Conservation (phyloP, 2,888 invertebrate genomes). For the Busseola fusca region DNA sequence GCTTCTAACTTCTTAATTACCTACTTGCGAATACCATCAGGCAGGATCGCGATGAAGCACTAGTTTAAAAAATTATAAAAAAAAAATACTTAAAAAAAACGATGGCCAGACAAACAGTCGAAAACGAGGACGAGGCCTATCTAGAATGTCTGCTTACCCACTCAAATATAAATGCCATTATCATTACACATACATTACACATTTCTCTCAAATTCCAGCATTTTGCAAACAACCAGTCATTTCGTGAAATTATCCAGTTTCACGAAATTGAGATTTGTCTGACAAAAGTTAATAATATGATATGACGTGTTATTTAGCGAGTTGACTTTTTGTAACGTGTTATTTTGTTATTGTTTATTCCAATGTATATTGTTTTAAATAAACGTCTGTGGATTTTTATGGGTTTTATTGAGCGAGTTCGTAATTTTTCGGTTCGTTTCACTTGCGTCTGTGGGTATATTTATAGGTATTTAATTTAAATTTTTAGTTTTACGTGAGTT, state of each 20-base stretch:
- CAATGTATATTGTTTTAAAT: slow-evolving; percentile 63
- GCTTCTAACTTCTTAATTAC: not conserved
- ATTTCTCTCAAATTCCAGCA: slow-evolving; percentile 45
- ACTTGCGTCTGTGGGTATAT: slow-evolving; percentile 6
- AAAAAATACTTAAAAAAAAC: slow-evolving; percentile 1
- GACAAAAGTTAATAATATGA: slow-evolving; percentile 41
- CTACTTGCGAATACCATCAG: too few relatives aligned
- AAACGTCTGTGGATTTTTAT: slow-evolving; percentile 49
- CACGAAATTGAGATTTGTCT: slow-evolving; percentile 28
- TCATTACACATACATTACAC: slow-evolving; percentile 36
- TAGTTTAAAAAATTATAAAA: not conserved
- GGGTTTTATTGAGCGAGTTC: slow-evolving; percentile 43
- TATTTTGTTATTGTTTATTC: slow-evolving; percentile 42
- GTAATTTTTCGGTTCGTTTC: slow-evolving; percentile 33
- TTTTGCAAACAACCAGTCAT: slow-evolving; percentile 40
- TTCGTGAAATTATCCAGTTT: slow-evolving; percentile 43
- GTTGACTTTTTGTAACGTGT: slow-evolving; percentile 33
- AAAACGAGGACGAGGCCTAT: slow-evolving; percentile 28
- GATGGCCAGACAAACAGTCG: not conserved
- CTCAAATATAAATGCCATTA: slow-evolving; percentile 47
- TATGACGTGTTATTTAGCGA: slow-evolving; percentile 30
- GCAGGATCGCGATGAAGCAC: too few relatives aligned
- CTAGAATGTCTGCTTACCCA: slow-evolving; percentile 29
- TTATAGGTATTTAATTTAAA: not conserved
- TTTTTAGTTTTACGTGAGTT: too few relatives aligned